Conservation (phyloP, 2,888 invertebrate species). For the Aleiodes testaceus region DNA sequence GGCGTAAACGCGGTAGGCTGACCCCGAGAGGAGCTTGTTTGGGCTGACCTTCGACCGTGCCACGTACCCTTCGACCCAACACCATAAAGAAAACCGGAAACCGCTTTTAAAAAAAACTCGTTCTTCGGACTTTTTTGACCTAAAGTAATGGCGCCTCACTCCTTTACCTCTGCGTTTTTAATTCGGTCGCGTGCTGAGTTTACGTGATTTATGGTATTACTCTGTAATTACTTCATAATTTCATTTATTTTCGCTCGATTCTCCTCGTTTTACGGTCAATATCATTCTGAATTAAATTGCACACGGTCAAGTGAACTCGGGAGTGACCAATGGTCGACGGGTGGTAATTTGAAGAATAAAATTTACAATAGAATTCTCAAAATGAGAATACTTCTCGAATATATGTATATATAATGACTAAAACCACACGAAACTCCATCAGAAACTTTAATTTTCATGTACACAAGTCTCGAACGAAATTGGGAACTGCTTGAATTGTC, state of each 20-base stretch:
- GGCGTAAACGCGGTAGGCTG: constrained; percentile 65
- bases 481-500: constrained; percentile 7
- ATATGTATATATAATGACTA: no score
- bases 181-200: constrained; percentile 39
- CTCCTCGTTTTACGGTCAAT: constrained; percentile 45
- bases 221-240: constrained; percentile 18
- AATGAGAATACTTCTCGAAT: background rate
- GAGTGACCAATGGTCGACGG: constrained; percentile 69
- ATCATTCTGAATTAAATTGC: constrained; percentile 62
- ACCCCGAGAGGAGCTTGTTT: constrained; percentile 70
- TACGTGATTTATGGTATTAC: constrained; percentile 63
- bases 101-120: constrained; percentile 63
- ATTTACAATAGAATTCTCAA: no score
- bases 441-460: constrained; percentile 53
- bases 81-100: constrained; percentile 58
- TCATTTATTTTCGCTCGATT: background rate
- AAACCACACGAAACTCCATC: constrained; percentile 49
- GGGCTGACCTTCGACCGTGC: constrained; percentile 70
- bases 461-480: constrained; percentile 29
- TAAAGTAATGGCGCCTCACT: constrained; percentile 64
- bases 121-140: background rate
- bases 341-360: constrained; percentile 51
- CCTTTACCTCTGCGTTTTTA: constrained; percentile 53
- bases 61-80: constrained; percentile 58
- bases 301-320: constrained; percentile 66